Conservation (phyloP, 2,797 vertebrate species). For the Gadopsis marmoratus region DNA sequence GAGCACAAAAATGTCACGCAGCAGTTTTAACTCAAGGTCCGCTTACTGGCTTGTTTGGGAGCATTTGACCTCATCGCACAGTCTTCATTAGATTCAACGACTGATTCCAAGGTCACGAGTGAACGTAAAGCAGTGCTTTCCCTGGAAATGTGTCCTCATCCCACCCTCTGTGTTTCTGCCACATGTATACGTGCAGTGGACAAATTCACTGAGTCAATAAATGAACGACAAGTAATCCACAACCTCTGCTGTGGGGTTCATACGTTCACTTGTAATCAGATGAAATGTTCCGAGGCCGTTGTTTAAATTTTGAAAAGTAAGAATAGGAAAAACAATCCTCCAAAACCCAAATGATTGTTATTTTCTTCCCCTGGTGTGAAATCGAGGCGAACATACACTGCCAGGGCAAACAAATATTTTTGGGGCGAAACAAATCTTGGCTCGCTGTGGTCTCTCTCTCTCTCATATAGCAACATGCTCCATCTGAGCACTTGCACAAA, state of each 20-base stretch:
- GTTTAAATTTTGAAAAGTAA: slow-evolving; percentile 50
- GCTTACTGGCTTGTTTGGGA: not conserved
- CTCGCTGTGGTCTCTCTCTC: slow-evolving; percentile 27
- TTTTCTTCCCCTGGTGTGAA: slow-evolving; percentile 64
- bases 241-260: slow-evolving; percentile 6
- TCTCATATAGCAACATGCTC: slow-evolving; percentile 36
- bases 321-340: slow-evolving; percentile 53
- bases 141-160: not conserved
- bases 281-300: slow-evolving; percentile 45
- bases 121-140: not conserved
- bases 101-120: not conserved
- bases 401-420: slow-evolving; percentile 69
- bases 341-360: slow-evolving; percentile 61
- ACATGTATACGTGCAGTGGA: not conserved
- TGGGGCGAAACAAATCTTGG: slow-evolving; percentile 62
- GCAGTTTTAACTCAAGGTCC: not conserved
- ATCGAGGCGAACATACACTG: slow-evolving; percentile 49
- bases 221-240: slow-evolving; percentile 10
- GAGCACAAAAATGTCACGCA: not conserved
- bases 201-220: not conserved
- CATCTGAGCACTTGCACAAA: slow-evolving; percentile 71
- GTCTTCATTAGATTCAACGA: not conserved
- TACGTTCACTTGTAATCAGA: slow-evolving; percentile 22
- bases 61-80: not conserved
- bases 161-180: not conserved